Percentiles rank a stretch among this genome's conserved stretches.
phyloP scores from a whole-genome alignment of 2,888 invertebrate genomes.

The Tetropium fuscum region DNA sequence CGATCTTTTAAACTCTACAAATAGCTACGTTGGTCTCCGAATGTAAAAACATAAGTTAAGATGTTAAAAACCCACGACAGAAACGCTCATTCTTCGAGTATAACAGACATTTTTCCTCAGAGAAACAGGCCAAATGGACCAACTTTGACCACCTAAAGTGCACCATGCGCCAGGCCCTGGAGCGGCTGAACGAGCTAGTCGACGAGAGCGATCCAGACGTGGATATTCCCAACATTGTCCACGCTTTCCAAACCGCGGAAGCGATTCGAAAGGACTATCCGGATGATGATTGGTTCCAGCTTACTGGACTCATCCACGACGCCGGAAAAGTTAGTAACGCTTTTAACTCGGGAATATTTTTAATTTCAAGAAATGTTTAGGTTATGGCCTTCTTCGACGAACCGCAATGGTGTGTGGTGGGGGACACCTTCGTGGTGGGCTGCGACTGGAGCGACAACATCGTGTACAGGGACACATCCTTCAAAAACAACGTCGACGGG shows the following conservation, averaged over 20 bases:
- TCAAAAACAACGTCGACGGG: slow-evolving; percentile 87
- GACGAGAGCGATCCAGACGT: slow-evolving; percentile 98
- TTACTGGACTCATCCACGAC: slow-evolving; percentile 95
- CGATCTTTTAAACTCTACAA: no score
- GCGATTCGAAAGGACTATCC: slow-evolving; percentile 87
- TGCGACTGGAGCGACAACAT: slow-evolving; percentile 87
- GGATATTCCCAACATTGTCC: slow-evolving; percentile 92
- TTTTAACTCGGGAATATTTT: background rate
- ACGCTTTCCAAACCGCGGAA: slow-evolving; percentile 98
- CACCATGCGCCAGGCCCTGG: slow-evolving; percentile 86
- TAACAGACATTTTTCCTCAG: no score
- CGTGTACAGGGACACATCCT: slow-evolving; percentile 90
- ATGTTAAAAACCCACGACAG: no score
- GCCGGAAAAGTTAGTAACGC: slow-evolving; percentile 81
- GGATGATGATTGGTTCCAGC: slow-evolving; percentile 92
- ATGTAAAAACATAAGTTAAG: no score
- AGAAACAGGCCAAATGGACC: slow-evolving; percentile 81
- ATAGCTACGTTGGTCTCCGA: no score
- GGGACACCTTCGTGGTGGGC: slow-evolving; percentile 96
- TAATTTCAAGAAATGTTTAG: no score
- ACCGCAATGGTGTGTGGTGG: slow-evolving; percentile 96
- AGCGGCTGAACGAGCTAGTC: slow-evolving; percentile 87
- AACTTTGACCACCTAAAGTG: slow-evolving; percentile 87
- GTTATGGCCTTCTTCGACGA: slow-evolving; percentile 87
- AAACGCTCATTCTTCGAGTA: no score